phyloP scores from a whole-genome alignment of 2,888 invertebrate genomes.

The Mimumesa dahlbomi region DNA sequence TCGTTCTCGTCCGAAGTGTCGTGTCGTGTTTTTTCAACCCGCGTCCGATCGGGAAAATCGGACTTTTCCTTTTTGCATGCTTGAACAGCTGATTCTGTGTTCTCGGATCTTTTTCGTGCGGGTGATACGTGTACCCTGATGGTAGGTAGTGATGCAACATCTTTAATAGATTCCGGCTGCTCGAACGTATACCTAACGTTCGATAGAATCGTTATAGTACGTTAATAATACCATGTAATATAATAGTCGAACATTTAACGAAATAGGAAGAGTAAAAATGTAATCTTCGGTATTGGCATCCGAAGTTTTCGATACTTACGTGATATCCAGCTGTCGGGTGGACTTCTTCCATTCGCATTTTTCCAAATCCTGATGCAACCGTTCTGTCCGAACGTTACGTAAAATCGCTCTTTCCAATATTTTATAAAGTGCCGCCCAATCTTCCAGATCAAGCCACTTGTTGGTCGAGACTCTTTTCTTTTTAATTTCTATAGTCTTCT shows the following conservation, averaged over 20 bases:
- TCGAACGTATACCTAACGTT: slow-evolving; percentile 68
- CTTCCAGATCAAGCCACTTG: slow-evolving; percentile 72
- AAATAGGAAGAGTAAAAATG: background rate
- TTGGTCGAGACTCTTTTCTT: slow-evolving; percentile 68
- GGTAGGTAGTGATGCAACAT: slow-evolving; percentile 63
- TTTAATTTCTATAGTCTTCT: slow-evolving; percentile 68
- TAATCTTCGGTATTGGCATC: background rate
- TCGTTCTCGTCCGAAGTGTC: background rate
- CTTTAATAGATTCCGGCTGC: slow-evolving; percentile 54
- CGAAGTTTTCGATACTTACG: slow-evolving; percentile 58
- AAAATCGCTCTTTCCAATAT: slow-evolving; percentile 68
- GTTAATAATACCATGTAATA: no score
- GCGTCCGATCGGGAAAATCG: slow-evolving; percentile 2
- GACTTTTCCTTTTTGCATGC: slow-evolving; percentile 9
- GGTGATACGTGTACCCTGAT: slow-evolving; percentile 69
- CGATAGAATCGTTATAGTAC: background rate
- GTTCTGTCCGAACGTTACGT: slow-evolving; percentile 52
- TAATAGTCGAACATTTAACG: background rate
- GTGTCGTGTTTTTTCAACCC: background rate
- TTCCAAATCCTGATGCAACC: slow-evolving; percentile 21
- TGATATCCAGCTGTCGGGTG: slow-evolving; percentile 68
- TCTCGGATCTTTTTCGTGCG: slow-evolving; percentile 45
- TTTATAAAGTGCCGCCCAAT: slow-evolving; percentile 70
- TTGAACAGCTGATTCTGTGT: background rate
- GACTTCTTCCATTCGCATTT: slow-evolving; percentile 60